These are phyloP conservation scores for Scalopus aquaticus DNA, from an alignment of 2,113 vertebrate species.

Conservation along the genomic window DNA sequence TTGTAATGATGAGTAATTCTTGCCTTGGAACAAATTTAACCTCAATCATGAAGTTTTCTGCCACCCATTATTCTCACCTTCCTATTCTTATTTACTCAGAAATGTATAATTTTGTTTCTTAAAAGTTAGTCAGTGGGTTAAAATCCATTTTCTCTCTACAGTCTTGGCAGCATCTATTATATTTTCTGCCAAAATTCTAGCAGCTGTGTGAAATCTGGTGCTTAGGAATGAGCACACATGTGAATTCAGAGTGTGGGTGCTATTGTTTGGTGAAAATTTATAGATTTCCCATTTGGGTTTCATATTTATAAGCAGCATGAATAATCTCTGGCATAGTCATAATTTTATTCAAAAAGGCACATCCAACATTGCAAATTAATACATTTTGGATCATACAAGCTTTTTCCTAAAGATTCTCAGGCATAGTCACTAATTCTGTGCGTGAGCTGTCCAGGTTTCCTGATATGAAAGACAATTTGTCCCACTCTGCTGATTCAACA, in stretches of 20 bases:
- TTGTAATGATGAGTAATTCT: neutral
- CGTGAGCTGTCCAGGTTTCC: neutral
- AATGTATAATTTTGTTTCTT: neutral
- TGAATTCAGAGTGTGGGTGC: neutral
- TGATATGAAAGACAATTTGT: neutral
- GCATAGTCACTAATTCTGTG: neutral
- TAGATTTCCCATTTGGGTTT: conserved; percentile 55
- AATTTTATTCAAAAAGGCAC: conserved; percentile 44
- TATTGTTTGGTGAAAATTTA: conserved; percentile 56
- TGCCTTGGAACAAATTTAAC: neutral
- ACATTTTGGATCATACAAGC: neutral
- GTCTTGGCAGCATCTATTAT: conserved; percentile 16
- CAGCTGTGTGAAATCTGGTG: conserved; percentile 44
- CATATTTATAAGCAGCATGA: conserved; percentile 43
- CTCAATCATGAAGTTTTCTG: neutral
- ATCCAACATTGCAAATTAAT: neutral
- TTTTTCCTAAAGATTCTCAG: neutral
- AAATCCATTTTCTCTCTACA: conserved; percentile 5
- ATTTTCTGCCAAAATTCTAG: conserved; percentile 9
- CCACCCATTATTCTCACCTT: neutral
- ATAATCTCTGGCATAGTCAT: neutral
- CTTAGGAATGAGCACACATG: conserved; percentile 30
- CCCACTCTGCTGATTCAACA: neutral
- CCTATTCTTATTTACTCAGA: neutral
- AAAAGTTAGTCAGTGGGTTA: neutral